phyloP scores from a whole-genome alignment of 2,113 vertebrate genomes.

The Mus pahari region DNA sequence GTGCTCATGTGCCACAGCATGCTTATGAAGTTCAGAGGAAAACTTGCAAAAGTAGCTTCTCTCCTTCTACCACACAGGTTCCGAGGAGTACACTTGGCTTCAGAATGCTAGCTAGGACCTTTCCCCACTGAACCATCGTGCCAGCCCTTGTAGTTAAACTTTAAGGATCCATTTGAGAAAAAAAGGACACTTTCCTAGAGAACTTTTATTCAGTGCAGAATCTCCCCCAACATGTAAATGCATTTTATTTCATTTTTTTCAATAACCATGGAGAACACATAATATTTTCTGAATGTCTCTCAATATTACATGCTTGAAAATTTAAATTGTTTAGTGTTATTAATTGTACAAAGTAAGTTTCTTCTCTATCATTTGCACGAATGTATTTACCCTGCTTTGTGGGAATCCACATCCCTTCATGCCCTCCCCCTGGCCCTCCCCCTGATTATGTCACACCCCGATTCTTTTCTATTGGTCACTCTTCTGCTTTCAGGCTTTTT shows the following conservation, averaged over 20 bases:
- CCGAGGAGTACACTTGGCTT: background rate
- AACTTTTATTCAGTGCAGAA: background rate
- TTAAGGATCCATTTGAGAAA: background rate
- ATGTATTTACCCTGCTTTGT: background rate
- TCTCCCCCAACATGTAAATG: background rate
- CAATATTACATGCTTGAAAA: background rate
- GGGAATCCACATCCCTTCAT: background rate
- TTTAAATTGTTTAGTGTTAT: background rate
- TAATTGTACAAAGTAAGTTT: background rate
- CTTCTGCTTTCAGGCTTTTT: background rate
- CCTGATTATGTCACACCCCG: rapidly evolving
- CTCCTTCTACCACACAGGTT: background rate
- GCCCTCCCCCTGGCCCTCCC: background rate
- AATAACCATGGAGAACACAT: background rate
- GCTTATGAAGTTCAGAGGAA: background rate
- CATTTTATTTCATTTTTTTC: constrained; percentile 30
- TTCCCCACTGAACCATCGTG: background rate
- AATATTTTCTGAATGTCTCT: background rate
- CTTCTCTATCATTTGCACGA: background rate
- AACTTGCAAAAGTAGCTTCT: background rate
- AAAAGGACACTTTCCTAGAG: background rate
- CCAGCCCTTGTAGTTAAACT: background rate
- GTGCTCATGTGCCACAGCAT: background rate
- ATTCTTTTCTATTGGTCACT: background rate
- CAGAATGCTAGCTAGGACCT: background rate